phyloP scores from a whole-genome alignment of 2,888 invertebrate genomes.

The Caenorhabditis uteleia region DNA sequence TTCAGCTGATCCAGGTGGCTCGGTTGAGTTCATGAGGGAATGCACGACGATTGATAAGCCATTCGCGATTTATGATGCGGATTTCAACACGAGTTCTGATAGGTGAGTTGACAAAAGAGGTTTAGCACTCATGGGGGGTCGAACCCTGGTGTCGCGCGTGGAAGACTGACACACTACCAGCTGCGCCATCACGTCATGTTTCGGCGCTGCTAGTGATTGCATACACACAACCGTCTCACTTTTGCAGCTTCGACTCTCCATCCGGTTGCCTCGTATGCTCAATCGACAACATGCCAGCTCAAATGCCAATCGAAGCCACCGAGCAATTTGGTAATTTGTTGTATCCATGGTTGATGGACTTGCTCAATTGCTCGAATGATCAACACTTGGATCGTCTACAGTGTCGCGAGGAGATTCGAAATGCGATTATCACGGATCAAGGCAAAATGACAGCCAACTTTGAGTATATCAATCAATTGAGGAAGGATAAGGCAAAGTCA shows the following conservation, averaged over 20 bases:
- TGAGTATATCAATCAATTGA: slow-evolving; percentile 90
- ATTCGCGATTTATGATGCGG: slow-evolving; percentile 98
- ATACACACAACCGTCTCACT: too few relatives aligned
- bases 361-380: slow-evolving; percentile 72
- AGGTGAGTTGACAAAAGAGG: too few relatives aligned
- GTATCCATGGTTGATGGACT: slow-evolving; percentile 86
- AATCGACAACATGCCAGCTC: slow-evolving; percentile 99
- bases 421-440: slow-evolving; percentile 93
- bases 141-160: too few relatives aligned
- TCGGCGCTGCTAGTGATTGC: too few relatives aligned
- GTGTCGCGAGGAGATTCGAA: slow-evolving; percentile 70
- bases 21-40: slow-evolving; percentile 99
- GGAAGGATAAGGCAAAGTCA: slow-evolving; percentile 70
- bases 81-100: slow-evolving; percentile 93
- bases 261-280: slow-evolving; percentile 95
- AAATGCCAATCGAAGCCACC: slow-evolving; percentile 93
- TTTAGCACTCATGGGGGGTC: too few relatives aligned
- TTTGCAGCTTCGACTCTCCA: slow-evolving; percentile 60
- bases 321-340: slow-evolving; percentile 95
- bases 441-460: slow-evolving; percentile 89
- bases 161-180: too few relatives aligned
- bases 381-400: slow-evolving; percentile 60
- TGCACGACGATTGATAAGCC: slow-evolving; percentile 99
- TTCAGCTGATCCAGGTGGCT: slow-evolving; percentile 97
- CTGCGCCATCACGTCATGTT: too few relatives aligned